Percentiles rank a stretch among this genome's conserved stretches.
Conservation (phyloP, 2,888 invertebrate genomes). For the Rhamnusium bicolor region DNA sequence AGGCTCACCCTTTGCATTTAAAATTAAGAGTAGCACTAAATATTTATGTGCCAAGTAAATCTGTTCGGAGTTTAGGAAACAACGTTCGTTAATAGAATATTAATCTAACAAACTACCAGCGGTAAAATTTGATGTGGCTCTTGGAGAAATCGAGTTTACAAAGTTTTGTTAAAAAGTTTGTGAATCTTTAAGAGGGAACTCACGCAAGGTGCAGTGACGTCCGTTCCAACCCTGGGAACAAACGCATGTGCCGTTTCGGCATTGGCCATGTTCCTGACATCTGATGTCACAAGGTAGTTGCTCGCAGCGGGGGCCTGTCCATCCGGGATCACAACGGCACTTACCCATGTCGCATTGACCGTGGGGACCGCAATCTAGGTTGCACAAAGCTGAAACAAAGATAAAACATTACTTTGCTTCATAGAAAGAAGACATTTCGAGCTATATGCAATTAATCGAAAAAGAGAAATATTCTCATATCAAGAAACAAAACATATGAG, state of each 20-base stretch:
- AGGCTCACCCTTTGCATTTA: constrained; percentile 8
- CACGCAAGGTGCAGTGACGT: constrained; percentile 96
- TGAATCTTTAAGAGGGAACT: constrained; percentile 70
- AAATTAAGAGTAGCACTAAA: constrained; percentile 27
- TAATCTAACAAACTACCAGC: constrained; percentile 55
- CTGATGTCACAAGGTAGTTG: constrained; percentile 92
- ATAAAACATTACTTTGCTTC: constrained; percentile 38
- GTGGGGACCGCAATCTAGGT: constrained; percentile 93
- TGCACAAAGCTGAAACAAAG: constrained; percentile 84
- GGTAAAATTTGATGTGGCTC: constrained; percentile 46
- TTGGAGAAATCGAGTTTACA: constrained; percentile 43
- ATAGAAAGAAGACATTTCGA: too few species aligned
- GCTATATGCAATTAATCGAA: too few species aligned
- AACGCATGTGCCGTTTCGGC: constrained; percentile 97
- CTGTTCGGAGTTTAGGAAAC: constrained; percentile 52
- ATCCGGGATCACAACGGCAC: constrained; percentile 93
- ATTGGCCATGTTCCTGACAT: constrained; percentile 96
- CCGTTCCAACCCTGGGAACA: constrained; percentile 99
- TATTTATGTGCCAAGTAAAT: constrained; percentile 47
- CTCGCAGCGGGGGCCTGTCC: constrained; percentile 94
- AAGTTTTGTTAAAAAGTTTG: constrained; percentile 26
- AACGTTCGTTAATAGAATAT: constrained; percentile 58
- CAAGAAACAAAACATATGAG: too few species aligned
- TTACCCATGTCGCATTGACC: constrained; percentile 94
- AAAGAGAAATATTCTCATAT: too few species aligned